These are phyloP conservation scores for Calycopis cecrops DNA, from an alignment of 1,140 invertebrate genomes.

Conservation along the genomic window DNA sequence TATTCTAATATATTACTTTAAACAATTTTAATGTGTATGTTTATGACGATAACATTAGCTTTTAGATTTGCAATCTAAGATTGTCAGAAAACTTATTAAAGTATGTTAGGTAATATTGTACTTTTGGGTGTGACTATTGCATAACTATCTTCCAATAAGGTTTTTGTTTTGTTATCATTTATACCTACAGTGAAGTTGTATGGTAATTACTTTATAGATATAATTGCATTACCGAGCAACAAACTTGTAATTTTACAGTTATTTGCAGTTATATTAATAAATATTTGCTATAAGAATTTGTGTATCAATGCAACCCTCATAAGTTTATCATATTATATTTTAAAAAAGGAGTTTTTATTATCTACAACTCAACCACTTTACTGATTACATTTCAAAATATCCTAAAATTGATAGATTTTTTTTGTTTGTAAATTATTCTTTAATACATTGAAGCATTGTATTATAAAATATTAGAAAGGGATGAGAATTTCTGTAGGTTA, in stretches of 20 bases:
- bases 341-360: too few species aligned
- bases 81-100: neutral
- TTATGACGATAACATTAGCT: constrained; percentile 16
- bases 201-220: constrained; percentile 15
- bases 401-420: too few species aligned
- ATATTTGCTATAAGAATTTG: constrained; percentile 2
- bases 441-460: too few species aligned
- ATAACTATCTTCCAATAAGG: neutral
- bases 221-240: constrained; percentile 3
- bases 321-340: too few species aligned
- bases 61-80: constrained; percentile 6
- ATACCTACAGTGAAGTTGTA: constrained; percentile 11
- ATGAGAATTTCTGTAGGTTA: too few species aligned
- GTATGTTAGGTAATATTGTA: neutral
- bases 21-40: constrained; percentile 4
- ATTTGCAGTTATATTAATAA: constrained; percentile 5
- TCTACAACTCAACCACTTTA: too few species aligned
- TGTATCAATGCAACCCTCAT: neutral
- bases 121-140: neutral
- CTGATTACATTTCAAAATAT: too few species aligned
- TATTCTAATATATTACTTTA: constrained; percentile 24
- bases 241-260: constrained; percentile 9
- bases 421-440: too few species aligned
- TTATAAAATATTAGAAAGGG: too few species aligned
- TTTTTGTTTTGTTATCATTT: constrained; percentile 6